Percentiles rank a stretch among this genome's conserved stretches.
phyloP scores from a whole-genome alignment of 2,797 vertebrate species.

The Mycteria americana region DNA sequence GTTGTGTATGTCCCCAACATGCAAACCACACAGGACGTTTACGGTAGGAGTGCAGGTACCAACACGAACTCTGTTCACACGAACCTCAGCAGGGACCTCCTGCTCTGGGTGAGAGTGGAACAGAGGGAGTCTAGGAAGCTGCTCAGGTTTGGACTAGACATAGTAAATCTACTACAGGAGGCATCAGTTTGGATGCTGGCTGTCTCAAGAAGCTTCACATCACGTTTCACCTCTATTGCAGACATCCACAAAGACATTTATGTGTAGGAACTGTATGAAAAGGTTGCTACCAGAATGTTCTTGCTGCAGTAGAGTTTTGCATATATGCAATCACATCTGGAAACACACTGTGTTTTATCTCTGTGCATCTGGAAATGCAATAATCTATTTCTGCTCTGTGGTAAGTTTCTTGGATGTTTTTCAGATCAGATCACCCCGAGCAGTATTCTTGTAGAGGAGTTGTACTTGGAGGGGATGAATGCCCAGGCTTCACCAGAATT shows the following conservation, averaged over 20 bases:
- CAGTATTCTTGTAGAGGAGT: not conserved
- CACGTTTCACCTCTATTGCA: not conserved
- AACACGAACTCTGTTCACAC: not conserved
- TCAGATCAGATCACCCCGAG: not conserved
- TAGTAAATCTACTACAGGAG: not conserved
- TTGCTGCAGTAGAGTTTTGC: not conserved
- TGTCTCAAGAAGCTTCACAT: not conserved
- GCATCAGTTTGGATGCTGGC: accelerated
- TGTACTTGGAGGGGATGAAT: not conserved
- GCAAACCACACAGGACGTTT: accelerated
- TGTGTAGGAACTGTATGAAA: not conserved
- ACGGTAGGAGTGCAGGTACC: not conserved
- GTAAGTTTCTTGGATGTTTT: not conserved
- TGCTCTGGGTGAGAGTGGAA: not conserved
- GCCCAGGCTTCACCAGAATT: not conserved
- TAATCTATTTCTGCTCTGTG: not conserved
- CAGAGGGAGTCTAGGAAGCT: not conserved
- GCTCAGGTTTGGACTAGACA: not conserved
- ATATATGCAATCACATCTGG: not conserved
- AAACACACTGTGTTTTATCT: not conserved
- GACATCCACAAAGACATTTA: not conserved
- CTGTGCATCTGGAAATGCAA: not conserved
- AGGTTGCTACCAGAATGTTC: not conserved
- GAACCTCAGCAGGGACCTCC: not conserved
- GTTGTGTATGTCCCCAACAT: not conserved